Evolutionary conservation across 2,888 invertebrate species (phyloP).

Genomic region (Diadegma fenestrale): DNA sequence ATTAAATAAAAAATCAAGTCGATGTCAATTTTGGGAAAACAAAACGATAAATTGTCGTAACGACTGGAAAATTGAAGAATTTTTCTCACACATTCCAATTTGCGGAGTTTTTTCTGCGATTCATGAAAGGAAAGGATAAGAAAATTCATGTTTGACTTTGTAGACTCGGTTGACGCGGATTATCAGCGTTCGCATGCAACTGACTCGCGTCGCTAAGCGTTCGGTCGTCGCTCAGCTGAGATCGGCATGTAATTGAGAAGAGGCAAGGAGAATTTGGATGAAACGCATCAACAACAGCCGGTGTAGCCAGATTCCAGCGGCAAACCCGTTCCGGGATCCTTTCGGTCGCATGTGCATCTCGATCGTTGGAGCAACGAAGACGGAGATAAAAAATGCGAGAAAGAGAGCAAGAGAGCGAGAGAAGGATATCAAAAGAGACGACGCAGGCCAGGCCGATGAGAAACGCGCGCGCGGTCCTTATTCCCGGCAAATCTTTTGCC

Average conservation of each 20-base stretch:
- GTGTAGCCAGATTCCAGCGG: conserved; percentile 67
- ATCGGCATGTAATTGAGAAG: conserved; percentile 63
- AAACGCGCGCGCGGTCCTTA: conserved; percentile 60
- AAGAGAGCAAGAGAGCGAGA: conserved; percentile 19
- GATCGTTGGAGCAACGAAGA: conserved; percentile 26
- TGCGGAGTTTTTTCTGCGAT: not conserved
- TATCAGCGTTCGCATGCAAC: not conserved
- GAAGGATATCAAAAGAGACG: conserved; percentile 14
- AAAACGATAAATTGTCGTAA: not conserved
- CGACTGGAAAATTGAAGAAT: not conserved
- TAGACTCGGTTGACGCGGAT: not conserved
- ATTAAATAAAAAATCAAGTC: too few species aligned
- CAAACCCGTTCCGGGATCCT: conserved; percentile 66
- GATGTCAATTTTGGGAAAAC: not conserved
- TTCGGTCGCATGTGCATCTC: conserved; percentile 61
- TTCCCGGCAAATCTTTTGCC: conserved; percentile 65
- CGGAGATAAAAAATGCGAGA: conserved; percentile 18
- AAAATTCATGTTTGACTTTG: not conserved
- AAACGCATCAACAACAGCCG: conserved; percentile 59
- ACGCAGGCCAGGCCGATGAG: conserved; percentile 43
- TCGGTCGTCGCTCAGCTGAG: conserved; percentile 41
- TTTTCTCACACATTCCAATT: not conserved
- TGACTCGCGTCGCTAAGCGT: conserved; percentile 25
- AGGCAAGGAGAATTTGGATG: conserved; percentile 31
- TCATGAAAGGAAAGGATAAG: not conserved